Evolutionary conservation across 2,888 invertebrate genomes (phyloP).

Genomic region (Meteorus cinctellus): DNA sequence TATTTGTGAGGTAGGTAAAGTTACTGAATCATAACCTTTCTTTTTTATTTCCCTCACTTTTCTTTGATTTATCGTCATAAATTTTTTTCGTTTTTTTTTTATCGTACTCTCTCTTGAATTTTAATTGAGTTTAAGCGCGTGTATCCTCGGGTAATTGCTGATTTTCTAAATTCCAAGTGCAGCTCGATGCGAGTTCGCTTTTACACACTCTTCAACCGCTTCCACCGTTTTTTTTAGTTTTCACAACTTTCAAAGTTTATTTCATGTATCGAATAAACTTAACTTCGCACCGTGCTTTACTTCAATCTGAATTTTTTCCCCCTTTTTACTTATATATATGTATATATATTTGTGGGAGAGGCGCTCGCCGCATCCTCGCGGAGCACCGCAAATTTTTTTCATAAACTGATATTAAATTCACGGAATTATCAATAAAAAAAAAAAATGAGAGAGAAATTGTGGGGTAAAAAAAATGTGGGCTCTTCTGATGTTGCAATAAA

Average conservation of each 20-base stretch:
- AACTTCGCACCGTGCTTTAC: conserved; percentile 18
- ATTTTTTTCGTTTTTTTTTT: conserved; percentile 7
- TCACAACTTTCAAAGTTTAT: conserved; percentile 8
- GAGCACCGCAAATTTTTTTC: neutral
- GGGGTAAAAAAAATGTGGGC: neutral
- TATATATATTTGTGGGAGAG: neutral
- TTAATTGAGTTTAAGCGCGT: conserved; percentile 37
- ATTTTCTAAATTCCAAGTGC: neutral
- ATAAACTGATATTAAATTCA: conserved; percentile 20
- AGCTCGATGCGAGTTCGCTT: neutral
- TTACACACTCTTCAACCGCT: neutral
- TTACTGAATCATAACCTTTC: neutral
- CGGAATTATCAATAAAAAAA: conserved; percentile 1
- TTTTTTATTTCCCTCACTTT: neutral
- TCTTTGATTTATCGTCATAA: conserved; percentile 34
- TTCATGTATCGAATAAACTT: conserved; percentile 37
- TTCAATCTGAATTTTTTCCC: neutral
- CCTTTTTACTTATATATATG: neutral
- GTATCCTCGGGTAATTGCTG: neutral
- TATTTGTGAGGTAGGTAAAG: neutral
- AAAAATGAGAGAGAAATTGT: neutral
- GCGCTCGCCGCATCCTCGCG: neutral
- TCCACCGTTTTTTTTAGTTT: neutral
- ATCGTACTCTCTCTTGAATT: conserved; percentile 29
- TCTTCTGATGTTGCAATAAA: neutral